phyloP scores from a whole-genome alignment of 2,888 invertebrate species.

The Nezara viridula region DNA sequence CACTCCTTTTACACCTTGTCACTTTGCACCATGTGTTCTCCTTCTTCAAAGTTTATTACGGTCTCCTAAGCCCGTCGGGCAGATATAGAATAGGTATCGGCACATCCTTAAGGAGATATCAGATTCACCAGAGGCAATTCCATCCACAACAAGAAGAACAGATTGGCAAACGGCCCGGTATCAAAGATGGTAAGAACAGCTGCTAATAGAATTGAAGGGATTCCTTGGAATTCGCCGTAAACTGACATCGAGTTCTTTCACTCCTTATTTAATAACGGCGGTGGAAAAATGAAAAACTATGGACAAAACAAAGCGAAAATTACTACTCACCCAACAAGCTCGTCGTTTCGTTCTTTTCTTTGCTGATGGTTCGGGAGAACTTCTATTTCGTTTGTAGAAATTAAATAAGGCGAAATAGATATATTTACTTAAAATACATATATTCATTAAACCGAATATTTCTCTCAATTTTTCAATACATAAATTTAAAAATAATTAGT shows the following conservation, averaged over 20 bases:
- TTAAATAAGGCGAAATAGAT: background rate
- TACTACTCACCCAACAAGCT: background rate
- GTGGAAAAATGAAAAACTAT: background rate
- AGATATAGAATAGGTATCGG: background rate
- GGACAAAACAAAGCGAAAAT: background rate
- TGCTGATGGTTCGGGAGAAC: background rate
- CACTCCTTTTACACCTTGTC: conserved; percentile 7
- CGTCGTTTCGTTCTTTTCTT: background rate
- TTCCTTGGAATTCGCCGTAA: conserved; percentile 3
- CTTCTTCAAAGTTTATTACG: background rate
- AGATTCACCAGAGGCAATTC: background rate
- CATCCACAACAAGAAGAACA: background rate
- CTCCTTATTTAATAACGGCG: background rate
- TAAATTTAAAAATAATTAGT: background rate
- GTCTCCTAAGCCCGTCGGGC: background rate
- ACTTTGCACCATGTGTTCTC: background rate
- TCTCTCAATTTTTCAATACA: background rate
- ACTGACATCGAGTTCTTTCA: background rate
- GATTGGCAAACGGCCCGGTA: background rate
- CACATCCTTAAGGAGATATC: background rate
- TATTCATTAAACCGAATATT: background rate
- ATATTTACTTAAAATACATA: background rate
- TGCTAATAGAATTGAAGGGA: conserved; percentile 4
- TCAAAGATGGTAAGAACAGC: conserved; percentile 27
- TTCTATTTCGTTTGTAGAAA: background rate